phyloP scores from a whole-genome alignment of 2,797 vertebrate species.

The Gadopsis bispinosus region DNA sequence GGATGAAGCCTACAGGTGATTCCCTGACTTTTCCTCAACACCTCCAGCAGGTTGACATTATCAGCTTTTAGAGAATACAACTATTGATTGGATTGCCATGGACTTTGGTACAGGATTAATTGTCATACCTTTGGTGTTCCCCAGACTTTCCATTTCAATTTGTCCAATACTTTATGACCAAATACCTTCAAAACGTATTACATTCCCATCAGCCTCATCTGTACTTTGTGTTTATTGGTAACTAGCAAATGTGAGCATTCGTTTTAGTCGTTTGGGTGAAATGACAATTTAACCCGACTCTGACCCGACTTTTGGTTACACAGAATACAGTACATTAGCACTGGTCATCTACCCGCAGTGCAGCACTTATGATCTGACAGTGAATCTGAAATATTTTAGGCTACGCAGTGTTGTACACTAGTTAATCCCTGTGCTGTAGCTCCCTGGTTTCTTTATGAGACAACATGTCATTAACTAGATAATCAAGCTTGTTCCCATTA shows the following conservation, averaged over 20 bases:
- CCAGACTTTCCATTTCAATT: not conserved
- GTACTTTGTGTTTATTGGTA: too few species aligned
- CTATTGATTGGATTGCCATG: not conserved
- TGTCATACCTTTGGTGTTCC: not conserved
- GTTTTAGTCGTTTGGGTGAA: not conserved
- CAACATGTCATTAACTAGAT: constrained; percentile 75
- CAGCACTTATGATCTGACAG: constrained; percentile 38
- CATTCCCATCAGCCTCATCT: not conserved
- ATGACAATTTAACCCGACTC: constrained; percentile 9
- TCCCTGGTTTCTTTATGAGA: constrained; percentile 67
- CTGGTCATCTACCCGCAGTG: constrained; percentile 24
- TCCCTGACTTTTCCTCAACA: not conserved
- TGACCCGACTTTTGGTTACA: constrained; percentile 34
- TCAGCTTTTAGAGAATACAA: not conserved
- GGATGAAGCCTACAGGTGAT: not conserved
- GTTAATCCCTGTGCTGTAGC: constrained; percentile 57
- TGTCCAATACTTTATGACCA: not conserved
- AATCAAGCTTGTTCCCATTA: constrained; percentile 79
- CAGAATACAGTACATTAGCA: constrained; percentile 9
- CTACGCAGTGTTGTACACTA: constrained; percentile 16
- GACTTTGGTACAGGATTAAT: not conserved
- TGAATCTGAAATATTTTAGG: constrained; percentile 33
- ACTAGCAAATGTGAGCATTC: not conserved
- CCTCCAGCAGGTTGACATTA: not conserved
- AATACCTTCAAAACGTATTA: not conserved